Conservation (phyloP, 2,797 vertebrate species). For the Catamblyrhynchus diadema region DNA sequence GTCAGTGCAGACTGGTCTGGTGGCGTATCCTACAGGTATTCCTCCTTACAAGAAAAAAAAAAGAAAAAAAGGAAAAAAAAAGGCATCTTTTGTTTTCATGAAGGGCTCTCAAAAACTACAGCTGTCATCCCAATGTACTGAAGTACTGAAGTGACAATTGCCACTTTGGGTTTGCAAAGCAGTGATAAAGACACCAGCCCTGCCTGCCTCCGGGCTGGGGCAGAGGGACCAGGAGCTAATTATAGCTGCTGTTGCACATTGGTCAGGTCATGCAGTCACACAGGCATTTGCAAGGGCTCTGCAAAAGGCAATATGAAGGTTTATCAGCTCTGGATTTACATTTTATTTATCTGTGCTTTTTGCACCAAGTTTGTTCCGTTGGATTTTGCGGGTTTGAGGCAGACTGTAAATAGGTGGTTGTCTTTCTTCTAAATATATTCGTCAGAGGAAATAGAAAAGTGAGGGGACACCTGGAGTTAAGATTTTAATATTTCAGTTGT, state of each 20-base stretch:
- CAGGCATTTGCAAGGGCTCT: background rate
- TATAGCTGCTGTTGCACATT: background rate
- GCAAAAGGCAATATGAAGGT: background rate
- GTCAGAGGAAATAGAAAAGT: constrained; percentile 56
- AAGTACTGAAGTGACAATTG: background rate
- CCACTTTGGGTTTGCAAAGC: background rate
- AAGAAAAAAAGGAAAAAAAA: too few relatives aligned
- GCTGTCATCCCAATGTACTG: background rate
- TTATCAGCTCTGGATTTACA: background rate
- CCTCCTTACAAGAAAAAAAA: background rate
- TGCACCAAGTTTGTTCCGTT: background rate
- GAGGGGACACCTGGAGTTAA: constrained; percentile 80
- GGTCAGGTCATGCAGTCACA: fast-evolving
- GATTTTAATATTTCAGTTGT: constrained; percentile 85
- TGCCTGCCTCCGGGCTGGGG: background rate
- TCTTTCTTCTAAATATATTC: constrained; percentile 28
- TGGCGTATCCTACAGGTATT: background rate
- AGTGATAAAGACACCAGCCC: background rate
- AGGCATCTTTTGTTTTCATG: background rate
- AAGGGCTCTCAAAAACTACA: background rate
- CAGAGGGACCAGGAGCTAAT: background rate
- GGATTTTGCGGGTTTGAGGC: background rate
- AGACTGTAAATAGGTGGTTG: constrained; percentile 39
- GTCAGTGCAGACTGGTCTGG: background rate
- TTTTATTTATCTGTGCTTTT: background rate